Evolutionary conservation across 1,140 invertebrate genomes (phyloP).

Genomic region (Notospermus geniculatus): DNA sequence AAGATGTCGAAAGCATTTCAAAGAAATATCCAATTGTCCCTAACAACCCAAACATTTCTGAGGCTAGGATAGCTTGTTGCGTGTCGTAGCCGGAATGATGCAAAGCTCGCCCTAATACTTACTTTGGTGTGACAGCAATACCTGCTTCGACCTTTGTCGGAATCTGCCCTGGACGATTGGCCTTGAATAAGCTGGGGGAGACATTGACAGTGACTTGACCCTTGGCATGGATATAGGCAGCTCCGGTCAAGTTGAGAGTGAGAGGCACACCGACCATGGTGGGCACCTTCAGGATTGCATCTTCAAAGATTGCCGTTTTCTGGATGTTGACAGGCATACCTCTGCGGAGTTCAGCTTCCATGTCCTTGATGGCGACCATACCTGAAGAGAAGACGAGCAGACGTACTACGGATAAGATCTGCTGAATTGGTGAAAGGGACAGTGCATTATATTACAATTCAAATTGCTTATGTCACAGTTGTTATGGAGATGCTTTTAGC

Average conservation of each 20-base stretch:
- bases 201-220: neutral
- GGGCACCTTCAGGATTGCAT: neutral
- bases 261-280: slow-evolving; percentile 1
- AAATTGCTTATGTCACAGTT: neutral
- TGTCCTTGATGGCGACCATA: neutral
- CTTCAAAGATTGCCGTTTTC: neutral
- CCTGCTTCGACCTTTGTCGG: neutral
- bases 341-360: neutral
- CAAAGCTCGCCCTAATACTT: too few relatives aligned
- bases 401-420: too few relatives aligned
- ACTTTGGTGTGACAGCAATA: slow-evolving; percentile 5
- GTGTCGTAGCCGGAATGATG: too few relatives aligned
- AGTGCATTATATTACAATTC: neutral
- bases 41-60: too few relatives aligned
- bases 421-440: neutral
- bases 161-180: neutral
- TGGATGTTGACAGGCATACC: neutral
- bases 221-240: neutral
- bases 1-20: too few relatives aligned
- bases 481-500: neutral
- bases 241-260: neutral
- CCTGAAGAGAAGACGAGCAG: too few relatives aligned
- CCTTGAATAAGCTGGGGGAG: neutral
- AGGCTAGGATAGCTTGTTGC: too few relatives aligned
- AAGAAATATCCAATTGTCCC: too few relatives aligned